Base-by-base conservation (phyloP, 2,888 invertebrate species). In the Sussaba pulchella region DNA sequence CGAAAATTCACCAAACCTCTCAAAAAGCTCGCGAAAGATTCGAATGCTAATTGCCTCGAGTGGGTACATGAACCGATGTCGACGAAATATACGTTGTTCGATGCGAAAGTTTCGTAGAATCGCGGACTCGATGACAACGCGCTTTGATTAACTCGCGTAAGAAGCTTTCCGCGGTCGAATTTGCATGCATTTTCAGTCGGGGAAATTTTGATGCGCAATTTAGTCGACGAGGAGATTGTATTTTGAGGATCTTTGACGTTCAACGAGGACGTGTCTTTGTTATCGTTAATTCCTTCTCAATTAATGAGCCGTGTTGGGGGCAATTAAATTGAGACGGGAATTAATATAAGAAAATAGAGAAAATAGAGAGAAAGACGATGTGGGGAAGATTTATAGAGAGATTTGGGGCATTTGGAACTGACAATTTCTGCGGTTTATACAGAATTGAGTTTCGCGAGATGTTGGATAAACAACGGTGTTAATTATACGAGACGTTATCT, bases 401-500 rank as follows among this genome's bases (percentile, higher is more conserved):
- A 17, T 19, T 10, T 21, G 17, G 50, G 10, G 8, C 19, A 17
- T 43, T 43, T 14, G 12, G n/a, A 61, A 21, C 39, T 61, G 39
- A 21, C 61, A 61, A 9, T 61, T 39, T 9, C 41, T 10, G 36
- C 21, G 36, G 14, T 39, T 41, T 6, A 59, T 39, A 61, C 19
- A 5, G 21, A 19, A 21, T 52, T 21, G 43, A 21, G 77, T 66
- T 66, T 54, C 45, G 73, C 66, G 67, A 59, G 59, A 19, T 24
- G 31, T n/a, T 59, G 26, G 77, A 66, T 71, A 78, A 84, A 84
- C 84, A 85, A 83, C 84, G 82, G 84, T 85, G 88, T 88, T 88
- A 88, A 88, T 88, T 87, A 85, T 82, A 81, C 73, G 54, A 31
- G 82, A 83, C 83, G 86, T 86, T 87, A 86, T 85, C 84, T 86